These are phyloP conservation scores for Lycaon pictus DNA, from an alignment of 2,113 vertebrate genomes.

Conservation along the genomic window DNA sequence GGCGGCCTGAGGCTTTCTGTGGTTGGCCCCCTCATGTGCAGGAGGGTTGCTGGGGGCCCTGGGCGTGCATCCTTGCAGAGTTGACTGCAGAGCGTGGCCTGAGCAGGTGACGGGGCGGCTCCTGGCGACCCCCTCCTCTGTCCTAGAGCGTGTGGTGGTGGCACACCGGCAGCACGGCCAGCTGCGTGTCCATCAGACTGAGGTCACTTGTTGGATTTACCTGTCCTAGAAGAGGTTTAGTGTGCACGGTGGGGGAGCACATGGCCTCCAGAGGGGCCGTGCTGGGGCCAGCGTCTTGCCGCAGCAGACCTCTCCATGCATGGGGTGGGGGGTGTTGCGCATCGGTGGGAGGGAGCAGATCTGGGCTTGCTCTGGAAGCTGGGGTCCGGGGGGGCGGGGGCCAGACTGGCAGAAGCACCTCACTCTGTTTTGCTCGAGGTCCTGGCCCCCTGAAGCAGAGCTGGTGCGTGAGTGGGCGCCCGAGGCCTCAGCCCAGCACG, in stretches of 20 bases:
- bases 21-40: not conserved
- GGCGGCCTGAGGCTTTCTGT: not conserved
- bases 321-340: not conserved
- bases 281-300: fast-evolving
- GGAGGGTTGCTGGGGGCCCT: not conserved
- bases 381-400: not conserved
- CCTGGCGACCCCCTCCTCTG: fast-evolving
- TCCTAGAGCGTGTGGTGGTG: fast-evolving
- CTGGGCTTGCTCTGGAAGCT: not conserved
- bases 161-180: fast-evolving
- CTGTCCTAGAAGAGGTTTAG: too few species aligned
- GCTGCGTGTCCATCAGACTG: fast-evolving
- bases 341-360: not conserved
- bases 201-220: not conserved
- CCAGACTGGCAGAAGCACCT: too few species aligned
- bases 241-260: fast-evolving
- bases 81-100: not conserved
- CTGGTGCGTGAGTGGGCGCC: fast-evolving
- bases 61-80: not conserved
- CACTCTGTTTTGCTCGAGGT: fast-evolving
- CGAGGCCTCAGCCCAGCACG: not conserved
- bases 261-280: not conserved
- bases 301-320: fast-evolving
- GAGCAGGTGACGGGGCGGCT: not conserved
- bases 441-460: too few species aligned